Base-by-base conservation (phyloP, 2,888 invertebrate species). In the Limnephilus rhombicus region DNA sequence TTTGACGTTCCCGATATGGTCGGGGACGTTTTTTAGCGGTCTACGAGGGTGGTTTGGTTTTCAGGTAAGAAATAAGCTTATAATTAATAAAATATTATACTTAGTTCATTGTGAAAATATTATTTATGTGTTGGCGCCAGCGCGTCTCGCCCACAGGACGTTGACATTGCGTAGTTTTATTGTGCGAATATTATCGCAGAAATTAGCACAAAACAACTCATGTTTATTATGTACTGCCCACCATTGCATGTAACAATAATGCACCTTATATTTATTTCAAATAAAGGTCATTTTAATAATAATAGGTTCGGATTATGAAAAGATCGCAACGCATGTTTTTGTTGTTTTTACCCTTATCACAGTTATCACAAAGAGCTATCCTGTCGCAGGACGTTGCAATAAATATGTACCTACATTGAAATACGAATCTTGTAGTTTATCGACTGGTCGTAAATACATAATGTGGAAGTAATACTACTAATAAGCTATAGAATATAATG, bases 11-110 rank as follows among this genome's bases (percentile, higher is more conserved):
- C 93, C 92, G 93, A 89, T 91, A 93, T 93, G 93, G 83, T 92
- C 93, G 93, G 93, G 93, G 89, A 91, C 93, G 93, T 93, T 93
- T 93, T 93, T 91, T 93, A 93, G 93, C 93, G 92, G 92, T 92
- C 86, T 85, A 80, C 90, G 81, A 87, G 80, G 80, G 90, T 91
- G 89, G 90, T 89, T 89, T 90, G 80, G 86, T 93, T 93, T 92
- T 91, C 88, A 91, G 92, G 93, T 93, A 90, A 93, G 92, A n/a
- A 89, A 41, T n/a, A 68, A 89, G 15, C 53, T 80, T 45, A 41
- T 37, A 68, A 68, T 68, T 24, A 68, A 68, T 68, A 9, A 9
- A 68, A n/a, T 68, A 68, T 68, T n/a, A 24, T 24, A 9, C 24
- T 5, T 24, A 7, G 24, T 24, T 68, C 24, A 37, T 80, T 91